Base-by-base conservation (phyloP, 2,888 invertebrate genomes). In the Troides oblongomaculatus region DNA sequence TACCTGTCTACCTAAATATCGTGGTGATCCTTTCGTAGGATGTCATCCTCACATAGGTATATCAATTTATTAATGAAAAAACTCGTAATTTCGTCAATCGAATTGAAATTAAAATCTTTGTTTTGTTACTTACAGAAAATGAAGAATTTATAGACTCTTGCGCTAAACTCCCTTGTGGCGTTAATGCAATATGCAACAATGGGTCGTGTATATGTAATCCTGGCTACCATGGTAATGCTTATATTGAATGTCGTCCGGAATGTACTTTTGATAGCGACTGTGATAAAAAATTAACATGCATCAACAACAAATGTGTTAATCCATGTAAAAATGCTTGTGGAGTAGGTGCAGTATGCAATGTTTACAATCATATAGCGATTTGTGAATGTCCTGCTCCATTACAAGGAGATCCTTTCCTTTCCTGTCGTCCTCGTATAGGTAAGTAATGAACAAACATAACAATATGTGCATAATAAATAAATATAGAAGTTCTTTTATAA, bases 331-430 rank as follows among this genome's bases (percentile, higher is more conserved):
- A 95, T 62, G 93, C 94, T 10, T 97, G 97, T 80, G 96, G 96
- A 7, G 72, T 89, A 8, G 95, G 95, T 80, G 95, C 97, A 57
- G 89, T 95, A 73, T 97, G 97, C 81, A 94, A 95, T 72, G 96
- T 96, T 2, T 94, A 95, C 74, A 96, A 96, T 82, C 97, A 97
- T 79, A 94, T 95, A 57, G 96, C 97, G 3, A 94, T 95, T 73
- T 97, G 97, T 83, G 94, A 94, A 72, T 97, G 97, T 83, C 94
- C 94, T 21, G 84, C 93, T 18, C 95, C 95, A 62, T 95, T 95
- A 75, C 95, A 94, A 57, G 97, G 97, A 71, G 96, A 97, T 91
- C 96, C 97, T 36, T 96, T 97, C 80, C 94, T 93, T 72, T 94
- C 94, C 72, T 97, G 97, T 82, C 92, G 93, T 63, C 93, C 86